A percentile compares a stretch with the other conserved stretches of the same genome.
Conservation (phyloP, 2,888 invertebrate species). For the Erebia epiphron region DNA sequence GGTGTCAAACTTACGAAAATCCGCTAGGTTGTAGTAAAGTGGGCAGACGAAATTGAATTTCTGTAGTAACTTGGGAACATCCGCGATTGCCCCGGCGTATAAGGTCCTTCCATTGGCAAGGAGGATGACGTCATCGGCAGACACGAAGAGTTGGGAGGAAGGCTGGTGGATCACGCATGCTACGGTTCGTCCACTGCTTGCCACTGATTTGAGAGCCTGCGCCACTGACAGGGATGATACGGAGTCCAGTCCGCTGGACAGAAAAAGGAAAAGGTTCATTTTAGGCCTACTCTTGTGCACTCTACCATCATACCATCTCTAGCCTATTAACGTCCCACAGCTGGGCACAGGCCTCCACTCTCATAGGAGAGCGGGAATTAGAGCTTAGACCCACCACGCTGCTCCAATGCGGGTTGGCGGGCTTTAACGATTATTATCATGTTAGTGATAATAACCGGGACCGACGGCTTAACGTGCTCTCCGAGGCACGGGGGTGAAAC, state of each 20-base stretch:
- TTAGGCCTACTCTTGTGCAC: too few species aligned
- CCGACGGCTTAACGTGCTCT: too few species aligned
- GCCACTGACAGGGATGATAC: slow-evolving; percentile 87
- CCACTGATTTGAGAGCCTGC: slow-evolving; percentile 84
- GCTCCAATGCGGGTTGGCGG: too few species aligned
- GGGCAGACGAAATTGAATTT: slow-evolving; percentile 86
- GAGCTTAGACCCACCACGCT: too few species aligned
- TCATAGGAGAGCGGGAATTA: too few species aligned
- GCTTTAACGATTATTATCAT: too few species aligned
- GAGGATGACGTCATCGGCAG: slow-evolving; percentile 88
- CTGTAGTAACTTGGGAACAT: slow-evolving; percentile 83
- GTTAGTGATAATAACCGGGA: too few species aligned
- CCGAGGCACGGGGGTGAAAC: too few species aligned
- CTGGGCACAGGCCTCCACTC: too few species aligned
- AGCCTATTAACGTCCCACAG: too few species aligned
- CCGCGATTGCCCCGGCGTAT: slow-evolving; percentile 85
- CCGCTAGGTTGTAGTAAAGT: slow-evolving; percentile 90
- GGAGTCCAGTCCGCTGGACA: slow-evolving; percentile 82
- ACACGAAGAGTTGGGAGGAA: slow-evolving; percentile 87
- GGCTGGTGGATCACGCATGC: slow-evolving; percentile 92
- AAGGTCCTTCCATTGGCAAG: slow-evolving; percentile 86
- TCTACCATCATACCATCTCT: too few species aligned
- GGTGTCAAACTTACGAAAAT: slow-evolving; percentile 84
- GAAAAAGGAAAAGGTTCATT: neutral
- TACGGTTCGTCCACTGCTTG: slow-evolving; percentile 86